Conservation (phyloP, 2,797 vertebrate genomes). For the Dromococcyx pavoninus region DNA sequence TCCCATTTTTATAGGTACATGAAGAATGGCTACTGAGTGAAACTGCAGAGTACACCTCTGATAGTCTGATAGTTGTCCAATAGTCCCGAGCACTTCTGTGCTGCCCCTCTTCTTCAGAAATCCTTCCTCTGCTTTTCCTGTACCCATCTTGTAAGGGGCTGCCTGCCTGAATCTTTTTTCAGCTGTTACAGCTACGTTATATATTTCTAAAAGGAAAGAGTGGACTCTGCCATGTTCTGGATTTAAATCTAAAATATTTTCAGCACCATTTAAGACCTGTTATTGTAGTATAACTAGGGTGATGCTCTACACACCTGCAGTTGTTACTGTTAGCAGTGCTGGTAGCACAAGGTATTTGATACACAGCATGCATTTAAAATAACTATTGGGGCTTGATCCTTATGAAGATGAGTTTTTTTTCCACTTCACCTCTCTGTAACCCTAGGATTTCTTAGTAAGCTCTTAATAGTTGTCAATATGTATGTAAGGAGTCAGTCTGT, state of each 20-base stretch:
- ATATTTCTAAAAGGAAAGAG: not conserved
- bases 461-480: not conserved
- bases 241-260: not conserved
- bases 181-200: not conserved
- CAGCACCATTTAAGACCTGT: not conserved
- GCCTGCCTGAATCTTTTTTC: not conserved
- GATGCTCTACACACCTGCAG: rapidly evolving
- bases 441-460: not conserved
- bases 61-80: not conserved
- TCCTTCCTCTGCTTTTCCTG: not conserved
- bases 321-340: not conserved
- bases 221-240: not conserved
- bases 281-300: not conserved
- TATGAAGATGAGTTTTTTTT: not conserved
- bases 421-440: not conserved
- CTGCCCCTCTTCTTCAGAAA: not conserved
- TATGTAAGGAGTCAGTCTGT: not conserved
- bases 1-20: not conserved
- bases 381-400: not conserved
- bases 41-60: not conserved
- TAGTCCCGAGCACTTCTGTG: not conserved
- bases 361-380: not conserved
- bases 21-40: not conserved
- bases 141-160: not conserved
- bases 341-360: not conserved